Base-by-base conservation (phyloP, 1,140 invertebrate species). In the Mamestra configurata region DNA sequence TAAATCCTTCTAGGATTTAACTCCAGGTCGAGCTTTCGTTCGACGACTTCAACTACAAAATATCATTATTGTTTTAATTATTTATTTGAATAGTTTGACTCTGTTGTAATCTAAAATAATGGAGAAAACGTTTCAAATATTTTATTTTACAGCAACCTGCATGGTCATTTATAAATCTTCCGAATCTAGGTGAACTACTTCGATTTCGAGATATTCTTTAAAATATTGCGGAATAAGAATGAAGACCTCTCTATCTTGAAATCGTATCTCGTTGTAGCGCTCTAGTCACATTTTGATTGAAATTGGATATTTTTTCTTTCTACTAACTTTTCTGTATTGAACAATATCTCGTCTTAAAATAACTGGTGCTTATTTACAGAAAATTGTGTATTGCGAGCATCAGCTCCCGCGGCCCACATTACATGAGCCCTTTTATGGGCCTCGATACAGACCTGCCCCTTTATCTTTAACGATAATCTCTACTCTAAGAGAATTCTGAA, bases 381-480 rank as follows among this genome's bases (percentile, higher is more conserved):
- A 51, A 49, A 72, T 55, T 24, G 40, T 71, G n/a, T 57, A 53
- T 20, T n/a, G 49, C 18, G 43, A 37, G 11, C 70, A 55, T 57
- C 70, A 27, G 15, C 55, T 75, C 72, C 72, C 51, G 27, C 72
- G 72, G 20, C 72, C 20, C 55, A 75, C 40, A 75, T 75, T 61
- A 46, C 49, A 75, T 75, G 61, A 75, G 51, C 7, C 73, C 75
- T 13, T 66, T 66, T 66, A 77, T 15, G 31, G 18, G 37, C 43
- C 43, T 66, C 71, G 31, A 27, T 31, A 71, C 20, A 53, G 15
- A 51, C 40, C 46, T 57, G 49, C n/a, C 71, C 53, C 57, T 72
- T 79, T 72, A 79, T 72, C 68, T 72, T 72, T 72, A 59, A 79
- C 68, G 78, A 70, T 72, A 43, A 79, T 79, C 68, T 61, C 59